Evolutionary conservation across 2,888 invertebrate species (phyloP).

Genomic region (Volucella inflata): DNA sequence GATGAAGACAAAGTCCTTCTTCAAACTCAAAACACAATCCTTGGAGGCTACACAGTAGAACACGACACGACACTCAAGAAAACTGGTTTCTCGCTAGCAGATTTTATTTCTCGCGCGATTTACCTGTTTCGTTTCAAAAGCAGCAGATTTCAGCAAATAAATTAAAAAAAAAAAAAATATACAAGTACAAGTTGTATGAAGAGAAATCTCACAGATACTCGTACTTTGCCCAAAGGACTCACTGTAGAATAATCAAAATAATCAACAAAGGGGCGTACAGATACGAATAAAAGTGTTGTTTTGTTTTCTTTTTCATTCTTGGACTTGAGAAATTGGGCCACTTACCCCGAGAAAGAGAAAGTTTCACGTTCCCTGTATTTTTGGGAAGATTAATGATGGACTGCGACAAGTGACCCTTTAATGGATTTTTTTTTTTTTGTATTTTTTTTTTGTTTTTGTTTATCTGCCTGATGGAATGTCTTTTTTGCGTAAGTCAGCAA

Average conservation of each 20-base stretch:
- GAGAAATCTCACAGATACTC: conserved; percentile 26
- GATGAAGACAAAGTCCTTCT: conserved; percentile 48
- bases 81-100: conserved; percentile 53
- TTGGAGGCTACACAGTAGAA: conserved; percentile 46
- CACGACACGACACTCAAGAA: conserved; percentile 33
- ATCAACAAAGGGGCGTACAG: conserved; percentile 50
- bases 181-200: conserved; percentile 62
- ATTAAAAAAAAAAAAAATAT: conserved; percentile 23
- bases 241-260: conserved; percentile 67
- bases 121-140: conserved; percentile 61
- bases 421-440: conserved; percentile 42
- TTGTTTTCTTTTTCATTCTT: conserved; percentile 2
- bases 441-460: background rate
- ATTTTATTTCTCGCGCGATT: conserved; percentile 66
- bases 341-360: conserved; percentile 69
- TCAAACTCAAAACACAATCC: conserved; percentile 43
- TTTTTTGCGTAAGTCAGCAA: conserved; percentile 38
- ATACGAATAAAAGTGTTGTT: conserved; percentile 18
- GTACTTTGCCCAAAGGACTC: conserved; percentile 55
- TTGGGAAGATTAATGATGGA: conserved; percentile 56
- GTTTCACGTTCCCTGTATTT: conserved; percentile 58
- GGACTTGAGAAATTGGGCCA: conserved; percentile 64
- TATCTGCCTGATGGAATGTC: conserved; percentile 48
- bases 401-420: conserved; percentile 71
- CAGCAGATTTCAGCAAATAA: conserved; percentile 37